These are phyloP conservation scores for Rhinoderma darwinii DNA, from an alignment of 2,113 vertebrate species.

Conservation along the genomic window DNA sequence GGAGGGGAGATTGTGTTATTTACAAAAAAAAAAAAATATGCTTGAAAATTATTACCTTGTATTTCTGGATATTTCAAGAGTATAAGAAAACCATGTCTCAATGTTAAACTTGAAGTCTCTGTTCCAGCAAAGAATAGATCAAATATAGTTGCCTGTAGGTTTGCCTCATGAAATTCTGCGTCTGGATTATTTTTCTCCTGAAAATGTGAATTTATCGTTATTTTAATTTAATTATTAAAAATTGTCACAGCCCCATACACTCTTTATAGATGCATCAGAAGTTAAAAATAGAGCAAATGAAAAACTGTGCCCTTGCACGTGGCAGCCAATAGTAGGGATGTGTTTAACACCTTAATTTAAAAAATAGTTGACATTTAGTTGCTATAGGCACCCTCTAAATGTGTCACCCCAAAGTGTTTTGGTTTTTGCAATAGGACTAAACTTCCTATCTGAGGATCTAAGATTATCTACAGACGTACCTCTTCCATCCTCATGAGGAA, in stretches of 20 bases:
- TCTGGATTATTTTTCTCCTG: neutral
- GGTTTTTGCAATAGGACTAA: no score
- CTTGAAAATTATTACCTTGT: conserved; percentile 51
- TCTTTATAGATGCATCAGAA: no score
- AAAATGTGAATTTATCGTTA: neutral
- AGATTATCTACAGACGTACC: conserved; percentile 58
- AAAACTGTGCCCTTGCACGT: no score
- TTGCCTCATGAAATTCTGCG: conserved; percentile 21
- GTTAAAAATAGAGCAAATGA: no score
- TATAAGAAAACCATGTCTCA: conserved; percentile 24
- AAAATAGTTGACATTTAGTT: neutral
- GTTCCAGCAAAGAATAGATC: conserved; percentile 34
- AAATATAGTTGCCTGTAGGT: neutral
- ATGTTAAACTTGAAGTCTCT: conserved; percentile 8
- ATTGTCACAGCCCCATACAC: no score
- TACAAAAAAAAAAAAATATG: neutral
- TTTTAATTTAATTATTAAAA: no score
- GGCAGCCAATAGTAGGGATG: neutral
- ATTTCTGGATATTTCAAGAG: conserved; percentile 32
- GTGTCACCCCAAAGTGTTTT: no score
- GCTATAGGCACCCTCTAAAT: no score
- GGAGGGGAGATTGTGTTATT: no score
- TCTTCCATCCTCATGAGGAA: conserved; percentile 67
- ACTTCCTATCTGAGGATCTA: neutral
- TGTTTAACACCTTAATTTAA: neutral